Evolutionary conservation across 2,888 invertebrate species (phyloP).

Genomic region (Tenthredo amoena): DNA sequence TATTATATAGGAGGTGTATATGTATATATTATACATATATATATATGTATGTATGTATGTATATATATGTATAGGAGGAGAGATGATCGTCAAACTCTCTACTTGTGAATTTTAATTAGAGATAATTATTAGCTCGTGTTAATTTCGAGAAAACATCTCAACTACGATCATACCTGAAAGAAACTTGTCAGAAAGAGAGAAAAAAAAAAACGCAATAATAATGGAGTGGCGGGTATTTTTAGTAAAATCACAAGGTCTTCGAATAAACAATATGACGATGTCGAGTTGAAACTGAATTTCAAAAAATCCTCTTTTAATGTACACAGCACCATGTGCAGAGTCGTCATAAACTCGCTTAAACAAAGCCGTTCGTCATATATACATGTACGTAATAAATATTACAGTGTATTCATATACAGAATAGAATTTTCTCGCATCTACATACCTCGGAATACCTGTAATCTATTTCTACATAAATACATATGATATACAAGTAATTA

Average conservation of each 20-base stretch:
- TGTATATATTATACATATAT: no score
- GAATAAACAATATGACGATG: slow-evolving; percentile 22
- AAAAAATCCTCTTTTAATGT: background rate
- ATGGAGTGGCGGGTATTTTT: slow-evolving; percentile 9
- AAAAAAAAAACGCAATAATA: background rate
- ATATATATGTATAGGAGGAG: background rate
- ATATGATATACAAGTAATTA: background rate
- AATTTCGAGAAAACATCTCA: background rate
- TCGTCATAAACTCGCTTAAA: background rate
- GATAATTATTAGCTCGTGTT: background rate
- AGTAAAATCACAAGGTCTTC: slow-evolving; percentile 14
- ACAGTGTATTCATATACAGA: slow-evolving; percentile 7
- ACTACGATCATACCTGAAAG: background rate
- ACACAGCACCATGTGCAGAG: background rate
- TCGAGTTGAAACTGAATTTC: background rate
- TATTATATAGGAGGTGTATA: no score
- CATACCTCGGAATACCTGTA: background rate
- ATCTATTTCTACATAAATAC: background rate
- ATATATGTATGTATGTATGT: no score
- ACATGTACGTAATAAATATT: background rate
- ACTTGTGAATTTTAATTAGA: background rate
- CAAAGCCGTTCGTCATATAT: slow-evolving; percentile 2
- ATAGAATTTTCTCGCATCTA: slow-evolving; percentile 6
- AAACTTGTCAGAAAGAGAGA: background rate
- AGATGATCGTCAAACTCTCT: background rate